These are phyloP conservation scores for Anguilla obscura DNA, from an alignment of 2,797 vertebrate genomes.

Conservation along the genomic window DNA sequence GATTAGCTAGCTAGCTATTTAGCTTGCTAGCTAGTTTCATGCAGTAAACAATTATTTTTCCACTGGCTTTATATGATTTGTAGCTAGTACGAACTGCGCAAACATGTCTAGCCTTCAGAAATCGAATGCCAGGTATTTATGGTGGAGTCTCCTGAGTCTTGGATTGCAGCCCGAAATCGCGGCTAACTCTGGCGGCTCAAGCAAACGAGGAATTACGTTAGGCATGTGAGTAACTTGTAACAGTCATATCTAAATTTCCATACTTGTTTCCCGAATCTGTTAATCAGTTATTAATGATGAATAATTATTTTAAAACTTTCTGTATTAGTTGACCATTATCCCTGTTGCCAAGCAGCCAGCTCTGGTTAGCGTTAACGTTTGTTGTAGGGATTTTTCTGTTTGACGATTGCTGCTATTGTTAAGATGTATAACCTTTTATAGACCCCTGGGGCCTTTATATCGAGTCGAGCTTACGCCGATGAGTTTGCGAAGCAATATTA, in stretches of 20 bases:
- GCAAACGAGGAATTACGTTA: conserved; percentile 61
- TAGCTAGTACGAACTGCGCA: not conserved
- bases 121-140: conserved; percentile 68
- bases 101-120: conserved; percentile 56
- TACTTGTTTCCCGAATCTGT: not conserved
- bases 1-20: not conserved
- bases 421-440: too few species aligned
- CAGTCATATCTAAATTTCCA: not conserved
- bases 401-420: too few species aligned
- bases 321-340: too few species aligned
- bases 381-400: too few species aligned
- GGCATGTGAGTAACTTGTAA: conserved; percentile 67
- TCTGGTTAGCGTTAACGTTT: too few species aligned
- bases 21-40: not conserved
- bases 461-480: too few species aligned
- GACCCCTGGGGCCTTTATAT: too few species aligned
- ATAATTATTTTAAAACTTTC: too few species aligned
- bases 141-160: conserved; percentile 74
- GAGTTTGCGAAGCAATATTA: too few species aligned
- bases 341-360: too few species aligned
- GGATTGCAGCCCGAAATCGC: conserved; percentile 67
- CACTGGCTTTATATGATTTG: not conserved
- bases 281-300: not conserved
- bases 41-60: not conserved
- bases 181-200: conserved; percentile 34